These are phyloP conservation scores for Sebastes fasciatus DNA, from an alignment of 2,113 vertebrate genomes.

Conservation along the genomic window DNA sequence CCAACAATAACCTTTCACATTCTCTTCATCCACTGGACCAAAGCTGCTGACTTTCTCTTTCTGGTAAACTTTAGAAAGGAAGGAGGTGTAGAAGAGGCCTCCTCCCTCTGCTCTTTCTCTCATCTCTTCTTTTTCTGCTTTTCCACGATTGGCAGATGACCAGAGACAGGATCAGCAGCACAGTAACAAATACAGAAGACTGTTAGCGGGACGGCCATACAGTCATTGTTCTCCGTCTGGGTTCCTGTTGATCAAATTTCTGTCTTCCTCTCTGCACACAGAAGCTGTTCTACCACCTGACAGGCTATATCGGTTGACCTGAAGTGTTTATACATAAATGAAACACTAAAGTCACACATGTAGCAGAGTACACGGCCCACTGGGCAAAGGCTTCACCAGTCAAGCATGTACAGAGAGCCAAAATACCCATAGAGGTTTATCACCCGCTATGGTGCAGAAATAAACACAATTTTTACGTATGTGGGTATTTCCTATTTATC, in stretches of 20 bases:
- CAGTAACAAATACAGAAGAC: conserved; percentile 17
- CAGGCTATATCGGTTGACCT: neutral
- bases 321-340: neutral
- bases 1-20: conserved; percentile 30
- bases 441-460: neutral
- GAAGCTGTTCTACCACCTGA: conserved; percentile 20
- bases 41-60: conserved; percentile 7
- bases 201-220: conserved; percentile 7
- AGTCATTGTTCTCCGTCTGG: conserved; percentile 60
- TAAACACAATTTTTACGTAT: neutral
- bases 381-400: neutral
- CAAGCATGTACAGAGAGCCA: neutral
- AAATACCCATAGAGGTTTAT: neutral
- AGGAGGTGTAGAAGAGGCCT: conserved; percentile 25
- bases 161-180: conserved; percentile 17
- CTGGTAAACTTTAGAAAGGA: conserved; percentile 24
- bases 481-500: neutral
- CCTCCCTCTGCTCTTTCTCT: conserved; percentile 7
- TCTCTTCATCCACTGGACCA: conserved; percentile 8
- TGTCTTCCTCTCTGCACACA: conserved; percentile 36
- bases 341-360: neutral
- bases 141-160: conserved; percentile 14
- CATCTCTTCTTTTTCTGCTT: neutral
- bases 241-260: conserved; percentile 64
- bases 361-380: neutral